A percentile compares a stretch with the other conserved stretches of the same genome.
Evolutionary conservation across 2,888 invertebrate genomes (phyloP).

Genomic region (Heliconius charithonia): DNA sequence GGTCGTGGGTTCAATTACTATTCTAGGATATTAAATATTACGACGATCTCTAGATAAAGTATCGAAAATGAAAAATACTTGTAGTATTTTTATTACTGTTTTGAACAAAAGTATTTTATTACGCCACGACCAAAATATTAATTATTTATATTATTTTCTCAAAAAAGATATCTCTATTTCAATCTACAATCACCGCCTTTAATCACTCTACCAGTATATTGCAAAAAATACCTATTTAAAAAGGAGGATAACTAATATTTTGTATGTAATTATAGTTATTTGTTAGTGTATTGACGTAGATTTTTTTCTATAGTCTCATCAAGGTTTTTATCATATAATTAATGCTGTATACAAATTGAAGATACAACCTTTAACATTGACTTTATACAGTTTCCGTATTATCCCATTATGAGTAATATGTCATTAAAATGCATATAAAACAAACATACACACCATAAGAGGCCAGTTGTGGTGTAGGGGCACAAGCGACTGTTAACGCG

Average conservation of each 20-base stretch:
- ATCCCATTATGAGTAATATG: neutral
- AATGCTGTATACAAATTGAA: conserved; percentile 3
- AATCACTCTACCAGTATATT: neutral
- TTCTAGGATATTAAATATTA: too few relatives aligned
- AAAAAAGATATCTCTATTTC: too few relatives aligned
- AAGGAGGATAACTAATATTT: neutral
- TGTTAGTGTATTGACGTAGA: neutral
- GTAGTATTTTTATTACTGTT: too few relatives aligned
- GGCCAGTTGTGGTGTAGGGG: too few relatives aligned
- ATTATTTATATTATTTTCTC: too few relatives aligned
- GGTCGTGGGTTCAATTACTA: too few relatives aligned
- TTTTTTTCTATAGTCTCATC: neutral
- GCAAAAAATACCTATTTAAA: neutral
- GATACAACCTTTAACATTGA: conserved; percentile 10
- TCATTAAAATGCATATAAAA: conserved; percentile 15
- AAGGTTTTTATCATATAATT: conserved; percentile 12
- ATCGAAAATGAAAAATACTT: too few relatives aligned
- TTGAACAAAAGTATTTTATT: too few relatives aligned
- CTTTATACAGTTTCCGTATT: conserved; percentile 8
- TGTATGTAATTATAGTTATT: neutral
- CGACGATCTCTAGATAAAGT: too few relatives aligned
- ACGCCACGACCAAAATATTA: too few relatives aligned
- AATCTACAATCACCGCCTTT: neutral
- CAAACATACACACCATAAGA: neutral
- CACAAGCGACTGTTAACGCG: neutral